Percentiles rank a stretch among this genome's conserved stretches.
Conservation (phyloP, 2,797 vertebrate species). For the Galagoides demidoff region DNA sequence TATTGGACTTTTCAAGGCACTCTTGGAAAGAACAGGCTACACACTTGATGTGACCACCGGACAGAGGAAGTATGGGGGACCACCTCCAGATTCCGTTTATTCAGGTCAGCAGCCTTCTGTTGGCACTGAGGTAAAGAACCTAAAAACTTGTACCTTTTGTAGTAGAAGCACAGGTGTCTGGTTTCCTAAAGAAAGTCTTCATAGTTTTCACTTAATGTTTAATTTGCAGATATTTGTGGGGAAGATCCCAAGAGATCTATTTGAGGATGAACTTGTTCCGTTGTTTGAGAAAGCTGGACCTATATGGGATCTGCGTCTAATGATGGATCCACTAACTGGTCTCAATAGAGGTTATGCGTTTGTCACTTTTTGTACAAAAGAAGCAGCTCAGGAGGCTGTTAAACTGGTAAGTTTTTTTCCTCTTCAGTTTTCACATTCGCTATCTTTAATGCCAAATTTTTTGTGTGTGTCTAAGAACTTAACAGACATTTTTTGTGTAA, state of each 20-base stretch:
- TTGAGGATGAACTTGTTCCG: slow-evolving; percentile 99
- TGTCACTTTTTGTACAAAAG: slow-evolving; percentile 99
- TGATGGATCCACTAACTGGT: slow-evolving; percentile 99
- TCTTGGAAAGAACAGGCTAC: slow-evolving; percentile 96
- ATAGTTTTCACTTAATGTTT: slow-evolving; percentile 70
- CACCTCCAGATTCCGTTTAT: slow-evolving; percentile 95
- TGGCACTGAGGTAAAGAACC: slow-evolving; percentile 94
- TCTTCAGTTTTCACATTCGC: background rate
- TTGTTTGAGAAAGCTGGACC: slow-evolving; percentile 99
- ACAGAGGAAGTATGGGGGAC: slow-evolving; percentile 97
- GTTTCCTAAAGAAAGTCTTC: slow-evolving; percentile 57
- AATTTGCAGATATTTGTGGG: slow-evolving; percentile 97
- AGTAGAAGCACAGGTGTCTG: slow-evolving; percentile 26
- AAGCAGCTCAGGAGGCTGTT: slow-evolving; percentile 98
- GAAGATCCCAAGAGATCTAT: slow-evolving; percentile 98
- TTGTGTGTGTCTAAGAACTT: background rate
- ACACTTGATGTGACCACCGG: slow-evolving; percentile 98
- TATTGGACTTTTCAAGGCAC: slow-evolving; percentile 88
- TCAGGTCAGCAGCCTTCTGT: slow-evolving; percentile 94
- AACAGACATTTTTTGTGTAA: background rate
- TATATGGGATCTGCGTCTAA: slow-evolving; percentile 99
- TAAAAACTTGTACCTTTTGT: slow-evolving; percentile 70
- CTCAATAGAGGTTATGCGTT: slow-evolving; percentile 99
- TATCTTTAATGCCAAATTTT: background rate
- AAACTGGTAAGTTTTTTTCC: slow-evolving; percentile 92